Conservation (phyloP, 2,797 vertebrate genomes). For the Muscicapa comitata region DNA sequence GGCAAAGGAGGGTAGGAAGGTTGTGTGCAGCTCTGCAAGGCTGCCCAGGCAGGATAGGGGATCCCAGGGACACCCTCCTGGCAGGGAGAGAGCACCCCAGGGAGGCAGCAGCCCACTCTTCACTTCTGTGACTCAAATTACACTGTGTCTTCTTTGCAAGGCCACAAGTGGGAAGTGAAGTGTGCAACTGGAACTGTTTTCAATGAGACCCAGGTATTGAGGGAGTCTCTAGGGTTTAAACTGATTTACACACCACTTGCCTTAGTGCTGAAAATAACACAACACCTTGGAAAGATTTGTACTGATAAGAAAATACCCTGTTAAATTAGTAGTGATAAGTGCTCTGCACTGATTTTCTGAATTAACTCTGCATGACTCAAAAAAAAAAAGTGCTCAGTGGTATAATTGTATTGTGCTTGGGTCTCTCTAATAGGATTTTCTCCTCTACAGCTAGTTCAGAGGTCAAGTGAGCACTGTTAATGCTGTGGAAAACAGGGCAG, state of each 20-base stretch:
- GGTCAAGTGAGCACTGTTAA: not conserved
- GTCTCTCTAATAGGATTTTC: not conserved
- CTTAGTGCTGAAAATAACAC: not conserved
- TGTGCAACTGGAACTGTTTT: not conserved
- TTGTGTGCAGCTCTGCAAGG: not conserved
- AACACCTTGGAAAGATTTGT: not conserved
- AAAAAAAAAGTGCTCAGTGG: not conserved
- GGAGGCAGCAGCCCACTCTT: not conserved
- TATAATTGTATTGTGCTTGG: not conserved
- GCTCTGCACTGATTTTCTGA: not conserved
- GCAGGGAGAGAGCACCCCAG: not conserved
- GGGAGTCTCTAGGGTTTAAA: not conserved
- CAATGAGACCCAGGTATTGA: not conserved
- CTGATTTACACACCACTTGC: not conserved
- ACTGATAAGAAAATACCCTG: not conserved
- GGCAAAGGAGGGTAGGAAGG: not conserved
- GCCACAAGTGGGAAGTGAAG: not conserved
- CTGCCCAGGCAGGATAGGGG: fast-evolving
- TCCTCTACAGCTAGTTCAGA: not conserved
- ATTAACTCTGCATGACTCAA: not conserved
- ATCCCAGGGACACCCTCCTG: not conserved
- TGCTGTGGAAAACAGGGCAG: not conserved
- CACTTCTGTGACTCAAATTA: not conserved
- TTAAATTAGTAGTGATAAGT: not conserved
- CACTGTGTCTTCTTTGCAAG: fast-evolving